These are phyloP conservation scores for Poeciliopsis occidentalis DNA, from an alignment of 2,113 vertebrate species.

Conservation along the genomic window DNA sequence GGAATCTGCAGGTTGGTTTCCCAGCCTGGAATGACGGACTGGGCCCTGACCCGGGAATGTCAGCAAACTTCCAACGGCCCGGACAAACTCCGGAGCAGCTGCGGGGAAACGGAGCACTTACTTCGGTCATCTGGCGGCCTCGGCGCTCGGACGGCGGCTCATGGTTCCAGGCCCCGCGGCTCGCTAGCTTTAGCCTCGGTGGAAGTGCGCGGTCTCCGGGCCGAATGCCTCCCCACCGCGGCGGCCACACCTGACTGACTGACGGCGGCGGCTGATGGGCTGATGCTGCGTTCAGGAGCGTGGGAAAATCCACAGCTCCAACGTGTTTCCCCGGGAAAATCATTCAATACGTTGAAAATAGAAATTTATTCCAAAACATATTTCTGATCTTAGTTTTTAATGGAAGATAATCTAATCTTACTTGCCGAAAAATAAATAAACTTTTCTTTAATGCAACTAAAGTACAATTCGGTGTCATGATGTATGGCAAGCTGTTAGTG, in stretches of 20 bases:
- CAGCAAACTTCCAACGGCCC: constrained; percentile 36
- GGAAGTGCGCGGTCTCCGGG: constrained; percentile 16
- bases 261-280: constrained; percentile 54
- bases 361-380: no score
- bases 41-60: constrained; percentile 47
- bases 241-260: constrained; percentile 68
- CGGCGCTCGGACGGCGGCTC: background rate
- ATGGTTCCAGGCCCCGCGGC: background rate
- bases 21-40: constrained; percentile 16
- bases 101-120: constrained; percentile 13
- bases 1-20: background rate
- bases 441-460: no score
- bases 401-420: no score
- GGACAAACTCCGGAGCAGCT: constrained; percentile 17
- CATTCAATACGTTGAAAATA: no score
- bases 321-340: no score
- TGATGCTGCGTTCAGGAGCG: constrained; percentile 48
- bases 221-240: constrained; percentile 11
- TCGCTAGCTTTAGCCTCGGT: background rate
- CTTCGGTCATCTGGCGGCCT: background rate
- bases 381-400: no score
- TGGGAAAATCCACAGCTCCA: constrained; percentile 26
- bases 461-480: no score
- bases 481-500: no score
- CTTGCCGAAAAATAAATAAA: no score